A percentile compares a stretch with the other conserved stretches of the same genome.
These are phyloP conservation scores for Megamerina dolium DNA, from an alignment of 2,888 invertebrate genomes.

Conservation along the genomic window DNA sequence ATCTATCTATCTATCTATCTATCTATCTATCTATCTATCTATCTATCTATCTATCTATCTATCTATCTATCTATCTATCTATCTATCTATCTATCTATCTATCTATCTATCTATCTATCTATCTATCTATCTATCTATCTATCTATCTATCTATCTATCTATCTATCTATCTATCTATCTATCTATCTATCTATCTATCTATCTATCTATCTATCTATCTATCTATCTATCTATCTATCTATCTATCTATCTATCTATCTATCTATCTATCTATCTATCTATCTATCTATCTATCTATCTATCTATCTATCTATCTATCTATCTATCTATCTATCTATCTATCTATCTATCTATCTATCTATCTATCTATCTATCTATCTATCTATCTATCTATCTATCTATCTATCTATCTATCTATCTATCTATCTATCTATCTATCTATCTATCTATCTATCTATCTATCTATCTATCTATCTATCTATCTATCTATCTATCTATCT, in stretches of 20 bases:
- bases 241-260: not conserved
- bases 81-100: conserved; percentile 1
- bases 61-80: conserved; percentile 1
- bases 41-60: too few relatives aligned
- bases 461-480: not conserved
- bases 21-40: too few relatives aligned
- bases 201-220: not conserved
- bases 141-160: not conserved
- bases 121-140: not conserved
- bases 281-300: not conserved
- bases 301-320: not conserved
- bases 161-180: not conserved
- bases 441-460: not conserved
- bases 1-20: too few relatives aligned
- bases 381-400: not conserved
- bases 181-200: not conserved
- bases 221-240: not conserved
- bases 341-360: not conserved
- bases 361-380: conserved; percentile 1
- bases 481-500: conserved; percentile 2
- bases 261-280: not conserved
- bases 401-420: not conserved
- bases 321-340: not conserved
- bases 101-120: not conserved
- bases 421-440: not conserved